A percentile compares a stretch with the other conserved stretches of the same genome.
Evolutionary conservation across 2,888 invertebrate genomes (phyloP).

Genomic region (Amphipoea oculea): DNA sequence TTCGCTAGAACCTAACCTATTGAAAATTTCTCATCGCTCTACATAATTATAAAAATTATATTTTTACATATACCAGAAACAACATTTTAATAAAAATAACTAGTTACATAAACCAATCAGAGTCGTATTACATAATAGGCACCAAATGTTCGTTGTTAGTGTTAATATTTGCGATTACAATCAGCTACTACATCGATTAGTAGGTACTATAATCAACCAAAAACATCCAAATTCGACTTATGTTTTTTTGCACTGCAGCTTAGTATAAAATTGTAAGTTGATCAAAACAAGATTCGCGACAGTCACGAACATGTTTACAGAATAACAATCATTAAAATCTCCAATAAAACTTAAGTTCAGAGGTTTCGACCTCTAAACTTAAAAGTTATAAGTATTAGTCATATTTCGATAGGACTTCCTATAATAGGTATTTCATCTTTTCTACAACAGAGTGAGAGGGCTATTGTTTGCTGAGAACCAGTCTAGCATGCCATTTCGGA

Average conservation of each 20-base stretch:
- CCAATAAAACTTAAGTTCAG: background rate
- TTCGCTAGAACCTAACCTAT: background rate
- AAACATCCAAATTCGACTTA: slow-evolving; percentile 1
- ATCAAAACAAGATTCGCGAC: background rate
- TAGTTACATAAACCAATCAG: background rate
- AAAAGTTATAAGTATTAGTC: no score
- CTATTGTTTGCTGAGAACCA: background rate
- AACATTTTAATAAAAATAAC: slow-evolving; percentile 4
- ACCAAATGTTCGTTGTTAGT: background rate
- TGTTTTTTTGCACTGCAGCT: background rate
- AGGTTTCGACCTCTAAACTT: no score
- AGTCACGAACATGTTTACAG: background rate
- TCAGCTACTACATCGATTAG: slow-evolving; percentile 7
- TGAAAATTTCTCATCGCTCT: background rate
- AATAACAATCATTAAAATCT: background rate
- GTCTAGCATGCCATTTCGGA: background rate
- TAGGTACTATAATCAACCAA: background rate
- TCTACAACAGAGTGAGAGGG: background rate
- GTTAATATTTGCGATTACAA: slow-evolving; percentile 3
- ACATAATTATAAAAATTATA: background rate
- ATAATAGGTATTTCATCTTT: background rate
- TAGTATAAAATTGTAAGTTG: background rate
- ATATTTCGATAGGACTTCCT: no score
- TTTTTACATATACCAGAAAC: background rate
- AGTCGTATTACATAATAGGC: background rate